These are phyloP conservation scores for Cottus gobio DNA, from an alignment of 2,113 vertebrate genomes.

Conservation along the genomic window DNA sequence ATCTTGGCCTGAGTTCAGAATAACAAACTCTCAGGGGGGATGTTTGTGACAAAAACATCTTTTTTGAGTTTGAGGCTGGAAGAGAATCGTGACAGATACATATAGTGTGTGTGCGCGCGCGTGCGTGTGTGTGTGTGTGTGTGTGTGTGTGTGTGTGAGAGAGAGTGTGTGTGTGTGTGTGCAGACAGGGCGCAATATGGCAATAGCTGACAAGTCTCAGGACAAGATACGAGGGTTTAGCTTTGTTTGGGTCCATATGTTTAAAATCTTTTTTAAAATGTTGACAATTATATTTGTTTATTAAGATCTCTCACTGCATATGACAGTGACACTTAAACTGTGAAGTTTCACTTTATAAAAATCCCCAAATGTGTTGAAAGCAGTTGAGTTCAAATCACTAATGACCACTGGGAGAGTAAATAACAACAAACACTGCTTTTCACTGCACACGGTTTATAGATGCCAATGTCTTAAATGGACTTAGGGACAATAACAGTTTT, in stretches of 20 bases:
- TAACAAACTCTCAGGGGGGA: neutral
- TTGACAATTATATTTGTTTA: no score
- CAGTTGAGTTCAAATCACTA: neutral
- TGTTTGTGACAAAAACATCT: conserved; percentile 20
- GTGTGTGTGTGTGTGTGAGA: no score
- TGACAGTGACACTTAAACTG: neutral
- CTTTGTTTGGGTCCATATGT: neutral
- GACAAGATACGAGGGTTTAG: neutral
- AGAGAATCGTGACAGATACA: neutral
- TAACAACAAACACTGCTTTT: neutral
- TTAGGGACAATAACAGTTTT: neutral
- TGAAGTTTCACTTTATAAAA: neutral
- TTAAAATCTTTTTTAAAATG: no score
- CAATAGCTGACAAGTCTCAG: neutral
- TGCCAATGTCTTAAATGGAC: neutral
- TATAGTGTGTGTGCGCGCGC: neutral
- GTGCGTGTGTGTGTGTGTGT: no score
- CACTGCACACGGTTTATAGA: neutral
- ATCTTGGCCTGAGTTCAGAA: conserved; percentile 7
- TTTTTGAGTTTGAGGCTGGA: neutral
- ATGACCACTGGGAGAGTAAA: neutral
- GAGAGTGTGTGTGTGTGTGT: no score
- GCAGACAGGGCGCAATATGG: neutral
- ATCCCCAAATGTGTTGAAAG: neutral
- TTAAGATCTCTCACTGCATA: neutral